phyloP scores from a whole-genome alignment of 2,113 vertebrate species.

The Ciconia stormi region DNA sequence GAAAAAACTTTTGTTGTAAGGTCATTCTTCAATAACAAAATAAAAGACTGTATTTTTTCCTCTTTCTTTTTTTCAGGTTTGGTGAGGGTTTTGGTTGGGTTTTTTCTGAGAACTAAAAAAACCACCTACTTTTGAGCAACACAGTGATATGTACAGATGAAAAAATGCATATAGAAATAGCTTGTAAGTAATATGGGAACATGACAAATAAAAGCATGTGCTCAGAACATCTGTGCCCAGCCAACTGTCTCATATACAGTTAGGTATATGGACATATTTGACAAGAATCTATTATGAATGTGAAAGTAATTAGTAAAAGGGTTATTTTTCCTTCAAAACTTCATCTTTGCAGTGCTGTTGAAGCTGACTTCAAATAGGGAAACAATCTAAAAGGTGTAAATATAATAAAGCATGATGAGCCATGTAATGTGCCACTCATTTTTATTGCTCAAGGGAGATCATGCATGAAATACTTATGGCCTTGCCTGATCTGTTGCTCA shows the following conservation, averaged over 20 bases:
- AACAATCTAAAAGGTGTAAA: not conserved
- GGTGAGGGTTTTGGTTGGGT: fast-evolving
- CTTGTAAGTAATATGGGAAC: not conserved
- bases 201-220: not conserved
- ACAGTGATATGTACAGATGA: not conserved
- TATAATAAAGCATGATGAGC: constrained; percentile 2
- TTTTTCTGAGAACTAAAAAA: not conserved
- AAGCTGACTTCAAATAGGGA: not conserved
- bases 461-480: not conserved
- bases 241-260: not conserved
- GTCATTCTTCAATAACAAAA: not conserved
- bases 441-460: not conserved
- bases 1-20: not conserved
- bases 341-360: not conserved
- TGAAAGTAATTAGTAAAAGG: not conserved
- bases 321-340: not conserved
- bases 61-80: not conserved
- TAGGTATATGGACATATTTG: not conserved
- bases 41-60: not conserved
- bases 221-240: not conserved
- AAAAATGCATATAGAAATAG: not conserved
- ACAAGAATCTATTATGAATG: not conserved
- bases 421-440: not conserved
- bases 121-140: not conserved
- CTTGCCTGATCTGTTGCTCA: not conserved